Base-by-base conservation (phyloP, 1,140 invertebrate species). In the Drosophila sp. region DNA sequence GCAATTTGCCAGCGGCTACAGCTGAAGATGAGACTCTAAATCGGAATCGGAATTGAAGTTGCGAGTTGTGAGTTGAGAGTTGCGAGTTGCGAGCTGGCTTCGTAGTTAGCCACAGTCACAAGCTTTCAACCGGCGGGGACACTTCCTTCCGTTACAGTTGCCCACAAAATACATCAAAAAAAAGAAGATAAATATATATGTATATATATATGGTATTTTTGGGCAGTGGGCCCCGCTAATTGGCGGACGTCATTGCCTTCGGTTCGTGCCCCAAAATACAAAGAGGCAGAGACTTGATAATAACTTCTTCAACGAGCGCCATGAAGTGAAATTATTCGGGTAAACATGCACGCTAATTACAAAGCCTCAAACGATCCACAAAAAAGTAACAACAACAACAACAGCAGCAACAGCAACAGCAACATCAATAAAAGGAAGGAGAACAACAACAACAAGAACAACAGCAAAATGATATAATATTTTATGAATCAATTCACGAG, bases 401-500 rank as follows among this genome's bases (percentile, higher is more conserved):
- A 38, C 25, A 48, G 27, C 27, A 73, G 32, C 21, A 56, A 56
- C 32, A 57, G n/a, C n/a, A n/a, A n/a, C n/a, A n/a, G 18, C 25
- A 62, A 29, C 63, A 43, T 41, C 41, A 43, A 13, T 63, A 53
- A 54, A 41, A 45, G 21, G 21, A 46, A 43, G 32, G 14, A 54
- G 50, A 41, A n/a, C 38, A 58, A 41, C 41, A 73, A 80, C 80
- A 84, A 86, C 46, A 53, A 73, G 80, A 86, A 80, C 80, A 84
- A 86, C 46, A 53, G 67, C 79, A 86, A 86, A 86, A 87, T 86
- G 72, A 87, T 87, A 87, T 87, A 89, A 87, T 87, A 87, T 87
- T 87, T 87, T 87, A 87, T 87, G 83, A 87, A 87, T 87, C 83
- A 87, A 87, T 87, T 87, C 83, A 89, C 83, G 73, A 87, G 83